Evolutionary conservation across 2,888 invertebrate genomes (phyloP), one percentile per base, ranked within the genome.

Genomic region (Mythimna impura): DNA sequence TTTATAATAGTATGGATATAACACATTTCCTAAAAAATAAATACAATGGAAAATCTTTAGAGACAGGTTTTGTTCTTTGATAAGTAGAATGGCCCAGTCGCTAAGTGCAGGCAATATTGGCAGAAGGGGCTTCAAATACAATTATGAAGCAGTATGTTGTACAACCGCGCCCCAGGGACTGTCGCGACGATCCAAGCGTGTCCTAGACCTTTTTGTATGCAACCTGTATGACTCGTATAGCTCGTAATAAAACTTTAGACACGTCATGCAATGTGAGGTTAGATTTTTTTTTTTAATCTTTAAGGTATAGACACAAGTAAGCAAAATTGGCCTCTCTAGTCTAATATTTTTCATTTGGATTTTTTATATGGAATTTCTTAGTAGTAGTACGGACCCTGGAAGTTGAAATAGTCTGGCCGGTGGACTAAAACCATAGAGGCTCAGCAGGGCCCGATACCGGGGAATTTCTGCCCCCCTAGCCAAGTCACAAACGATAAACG

Each of bases 51-150:
- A 20, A 58, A 34, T 0, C 34, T 1, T 30, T 57, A 8, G 2
- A 1, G 20, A 2, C 20, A 3, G 10, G 3, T 36, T 20, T 58
- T 9, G 20, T 34, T 34, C 58, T 34, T 34, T 20, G 34, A 20
- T 34, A 58, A 34, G 10, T 34, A 36, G 58, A 58, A 36, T 58
- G 2, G 34, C 58, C 58, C 34, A 34, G 58, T 85, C 82, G 87
- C 86, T 87, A 88, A 89, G 88, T 88, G 85, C 82, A 82, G 76
- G 90, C 91, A 90, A 94, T 94, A 94, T 93, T 89, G 93, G 87
- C 88, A 84, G 87, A 87, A 90, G 90, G 89, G 91, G 86, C 91
- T 93, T 89, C 92, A 92, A 93, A 94, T 92, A 93, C 94, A 95
- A 95, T 95, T 95, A 95, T 92, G 90, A 92, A 86, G 88, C 91